phyloP scores from a whole-genome alignment of 1,140 invertebrate genomes.

The Pristionchus pacificus region DNA sequence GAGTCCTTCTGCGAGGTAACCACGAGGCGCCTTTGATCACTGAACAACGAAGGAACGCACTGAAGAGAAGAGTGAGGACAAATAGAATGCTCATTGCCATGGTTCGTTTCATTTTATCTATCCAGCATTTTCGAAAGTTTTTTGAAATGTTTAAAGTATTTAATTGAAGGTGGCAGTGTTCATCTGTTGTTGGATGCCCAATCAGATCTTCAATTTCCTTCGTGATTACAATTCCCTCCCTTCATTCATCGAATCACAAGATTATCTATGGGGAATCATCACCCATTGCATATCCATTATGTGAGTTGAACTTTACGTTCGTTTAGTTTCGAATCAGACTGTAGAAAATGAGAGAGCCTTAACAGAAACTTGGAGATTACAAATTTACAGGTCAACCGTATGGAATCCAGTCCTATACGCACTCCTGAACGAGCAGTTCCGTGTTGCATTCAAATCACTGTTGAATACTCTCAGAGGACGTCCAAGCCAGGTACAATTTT shows the following conservation, averaged over 20 bases:
- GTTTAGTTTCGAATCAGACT: too few species aligned
- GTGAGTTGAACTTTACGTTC: constrained; percentile 12
- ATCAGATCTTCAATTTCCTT: constrained; percentile 38
- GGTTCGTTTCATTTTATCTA: constrained; percentile 80
- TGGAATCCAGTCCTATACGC: constrained; percentile 41
- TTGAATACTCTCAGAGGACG: constrained; percentile 14
- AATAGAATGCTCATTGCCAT: constrained; percentile 90
- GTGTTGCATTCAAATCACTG: constrained; percentile 34
- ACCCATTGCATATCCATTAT: constrained; percentile 40
- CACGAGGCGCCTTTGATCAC: constrained; percentile 18
- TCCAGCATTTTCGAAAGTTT: background rate
- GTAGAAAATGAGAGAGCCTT: too few species aligned
- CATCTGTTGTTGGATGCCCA: constrained; percentile 28
- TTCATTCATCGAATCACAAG: constrained; percentile 28
- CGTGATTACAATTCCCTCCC: constrained; percentile 36
- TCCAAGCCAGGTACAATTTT: background rate
- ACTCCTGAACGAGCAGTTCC: constrained; percentile 40
- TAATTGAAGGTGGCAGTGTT: constrained; percentile 23
- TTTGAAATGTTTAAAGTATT: background rate
- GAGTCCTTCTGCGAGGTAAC: constrained; percentile 28
- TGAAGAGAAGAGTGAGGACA: constrained; percentile 67
- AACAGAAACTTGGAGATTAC: too few species aligned
- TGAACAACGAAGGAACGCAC: constrained; percentile 27
- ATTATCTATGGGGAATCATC: constrained; percentile 37
- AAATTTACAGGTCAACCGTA: constrained; percentile 30